phyloP scores from a whole-genome alignment of 2,888 invertebrate species.

The Lasioglossum pauxillum region DNA sequence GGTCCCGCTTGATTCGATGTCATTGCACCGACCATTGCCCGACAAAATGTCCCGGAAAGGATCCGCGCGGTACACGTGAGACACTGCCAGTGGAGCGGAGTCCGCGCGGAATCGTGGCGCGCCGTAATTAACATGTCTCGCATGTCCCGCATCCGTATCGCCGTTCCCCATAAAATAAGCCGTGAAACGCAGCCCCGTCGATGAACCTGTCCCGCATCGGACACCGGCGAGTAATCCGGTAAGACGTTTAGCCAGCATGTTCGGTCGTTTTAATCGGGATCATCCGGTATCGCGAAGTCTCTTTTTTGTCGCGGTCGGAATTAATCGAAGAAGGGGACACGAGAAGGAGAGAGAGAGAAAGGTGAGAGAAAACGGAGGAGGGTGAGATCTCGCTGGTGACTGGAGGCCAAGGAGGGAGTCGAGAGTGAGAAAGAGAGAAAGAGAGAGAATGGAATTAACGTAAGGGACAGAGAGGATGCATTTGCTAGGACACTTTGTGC shows the following conservation, averaged over 20 bases:
- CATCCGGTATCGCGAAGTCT: slow-evolving; percentile 50
- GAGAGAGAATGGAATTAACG: not conserved
- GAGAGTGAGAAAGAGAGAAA: not conserved
- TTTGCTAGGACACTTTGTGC: slow-evolving; percentile 58
- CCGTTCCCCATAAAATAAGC: slow-evolving; percentile 22
- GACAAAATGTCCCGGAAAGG: not conserved
- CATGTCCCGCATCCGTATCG: slow-evolving; percentile 32
- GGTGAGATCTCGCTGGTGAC: not conserved
- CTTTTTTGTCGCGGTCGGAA: not conserved
- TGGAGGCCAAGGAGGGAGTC: not conserved
- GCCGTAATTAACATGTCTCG: slow-evolving; percentile 49
- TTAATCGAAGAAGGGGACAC: not conserved
- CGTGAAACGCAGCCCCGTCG: slow-evolving; percentile 33
- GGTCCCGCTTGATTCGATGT: not conserved
- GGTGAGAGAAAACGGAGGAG: not conserved
- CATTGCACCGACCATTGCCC: not conserved
- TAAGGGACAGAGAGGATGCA: slow-evolving; percentile 25
- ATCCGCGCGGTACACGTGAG: not conserved
- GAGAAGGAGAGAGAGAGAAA: not conserved
- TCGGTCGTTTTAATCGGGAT: slow-evolving; percentile 54
- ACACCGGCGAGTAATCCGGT: slow-evolving; percentile 54
- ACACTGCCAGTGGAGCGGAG: not conserved
- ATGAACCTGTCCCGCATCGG: slow-evolving; percentile 51
- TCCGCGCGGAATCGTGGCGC: slow-evolving; percentile 4
- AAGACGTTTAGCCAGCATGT: slow-evolving; percentile 56